These are phyloP conservation scores for Yponomeuta plumbellus DNA, from an alignment of 2,888 invertebrate species.

Conservation along the genomic window DNA sequence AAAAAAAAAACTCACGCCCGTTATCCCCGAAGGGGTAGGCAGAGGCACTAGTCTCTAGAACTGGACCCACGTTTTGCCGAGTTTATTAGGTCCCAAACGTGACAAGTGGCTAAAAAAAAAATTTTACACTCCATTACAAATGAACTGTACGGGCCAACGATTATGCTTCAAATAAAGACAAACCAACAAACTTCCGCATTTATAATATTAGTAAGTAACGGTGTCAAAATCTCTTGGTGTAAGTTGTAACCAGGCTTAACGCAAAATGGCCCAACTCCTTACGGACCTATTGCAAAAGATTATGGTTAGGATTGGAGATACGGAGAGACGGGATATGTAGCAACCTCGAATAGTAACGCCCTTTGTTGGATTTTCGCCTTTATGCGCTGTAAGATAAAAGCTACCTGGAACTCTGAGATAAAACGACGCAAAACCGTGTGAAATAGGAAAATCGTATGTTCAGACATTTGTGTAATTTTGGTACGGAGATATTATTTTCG, in stretches of 20 bases:
- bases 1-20: too few species aligned
- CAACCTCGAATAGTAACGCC: neutral
- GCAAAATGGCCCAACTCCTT: neutral
- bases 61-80: too few species aligned
- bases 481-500: neutral
- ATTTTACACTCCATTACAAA: too few species aligned
- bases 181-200: neutral
- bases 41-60: too few species aligned
- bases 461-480: neutral
- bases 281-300: neutral
- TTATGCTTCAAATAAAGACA: neutral
- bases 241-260: neutral
- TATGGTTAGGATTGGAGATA: neutral
- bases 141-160: too few species aligned
- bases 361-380: neutral
- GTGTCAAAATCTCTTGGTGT: neutral
- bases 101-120: too few species aligned
- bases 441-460: neutral
- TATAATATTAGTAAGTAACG: neutral
- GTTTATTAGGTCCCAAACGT: too few species aligned
- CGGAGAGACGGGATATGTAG: neutral
- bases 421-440: neutral
- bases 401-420: neutral
- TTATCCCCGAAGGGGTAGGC: too few species aligned
- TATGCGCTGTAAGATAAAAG: neutral